Percentiles rank a stretch among this genome's conserved stretches.
These are phyloP conservation scores for Phacellophora camtschatica DNA, from an alignment of 30 jellyfish, hydroid and myxozoan genomes.

Conservation along the genomic window DNA sequence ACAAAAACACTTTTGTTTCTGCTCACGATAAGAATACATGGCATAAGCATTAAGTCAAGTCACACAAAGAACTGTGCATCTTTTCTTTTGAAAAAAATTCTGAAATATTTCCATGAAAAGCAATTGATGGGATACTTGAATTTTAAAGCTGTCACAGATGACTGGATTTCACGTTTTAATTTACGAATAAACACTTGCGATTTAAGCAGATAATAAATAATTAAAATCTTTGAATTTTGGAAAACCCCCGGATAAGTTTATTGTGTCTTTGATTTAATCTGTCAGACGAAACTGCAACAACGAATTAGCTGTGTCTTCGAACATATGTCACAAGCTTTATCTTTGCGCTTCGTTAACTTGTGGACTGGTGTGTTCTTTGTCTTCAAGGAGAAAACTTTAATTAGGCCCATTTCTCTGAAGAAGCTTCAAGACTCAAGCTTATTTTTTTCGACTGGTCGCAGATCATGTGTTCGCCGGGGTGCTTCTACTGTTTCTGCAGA, in stretches of 20 bases:
- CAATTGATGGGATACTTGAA: too few species aligned
- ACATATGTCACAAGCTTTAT: too few species aligned
- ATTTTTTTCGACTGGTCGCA: not conserved
- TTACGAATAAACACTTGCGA: not conserved
- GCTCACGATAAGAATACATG: too few species aligned
- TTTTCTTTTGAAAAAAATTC: not conserved
- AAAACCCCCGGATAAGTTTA: not conserved
- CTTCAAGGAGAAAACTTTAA: too few species aligned
- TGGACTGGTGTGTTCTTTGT: not conserved
- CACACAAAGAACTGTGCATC: not conserved
- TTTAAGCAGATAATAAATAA: not conserved
- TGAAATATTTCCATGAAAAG: not conserved
- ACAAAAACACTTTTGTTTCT: too few species aligned
- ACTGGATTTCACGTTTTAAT: not conserved
- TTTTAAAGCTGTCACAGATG: too few species aligned
- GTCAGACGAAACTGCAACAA: not conserved
- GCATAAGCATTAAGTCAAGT: not conserved
- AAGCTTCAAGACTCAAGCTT: not conserved
- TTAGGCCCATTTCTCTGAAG: not conserved
- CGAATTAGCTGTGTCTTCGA: not conserved
- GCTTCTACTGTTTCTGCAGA: conserved; percentile 45
- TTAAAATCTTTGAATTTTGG: not conserved
- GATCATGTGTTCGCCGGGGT: conserved; percentile 44
- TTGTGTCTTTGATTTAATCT: not conserved
- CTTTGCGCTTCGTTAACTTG: too few species aligned